phyloP scores from a whole-genome alignment of 2,113 vertebrate genomes.

The Alces alces region DNA sequence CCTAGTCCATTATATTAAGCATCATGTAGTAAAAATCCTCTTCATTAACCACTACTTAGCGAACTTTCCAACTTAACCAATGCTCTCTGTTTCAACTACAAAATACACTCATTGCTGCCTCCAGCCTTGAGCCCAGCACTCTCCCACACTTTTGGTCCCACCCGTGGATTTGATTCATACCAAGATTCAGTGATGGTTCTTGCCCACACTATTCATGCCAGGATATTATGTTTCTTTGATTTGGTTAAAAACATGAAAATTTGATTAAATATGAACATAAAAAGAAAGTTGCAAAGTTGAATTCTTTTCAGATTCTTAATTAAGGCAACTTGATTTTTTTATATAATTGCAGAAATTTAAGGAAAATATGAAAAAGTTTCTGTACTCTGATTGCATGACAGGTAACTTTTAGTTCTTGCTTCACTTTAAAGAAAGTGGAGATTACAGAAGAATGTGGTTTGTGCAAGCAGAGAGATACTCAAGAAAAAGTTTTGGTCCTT shows the following conservation, averaged over 20 bases:
- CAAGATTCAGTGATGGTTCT: background rate
- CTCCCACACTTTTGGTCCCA: background rate
- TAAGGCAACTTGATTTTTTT: background rate
- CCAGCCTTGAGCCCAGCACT: background rate
- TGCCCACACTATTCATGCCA: background rate
- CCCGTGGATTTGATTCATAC: background rate
- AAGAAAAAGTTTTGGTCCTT: background rate
- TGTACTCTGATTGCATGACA: background rate
- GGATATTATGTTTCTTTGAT: background rate
- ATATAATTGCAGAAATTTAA: background rate
- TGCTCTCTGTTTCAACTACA: background rate
- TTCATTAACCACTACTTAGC: background rate
- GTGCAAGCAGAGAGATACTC: background rate
- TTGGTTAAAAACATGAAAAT: background rate
- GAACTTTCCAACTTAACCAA: background rate
- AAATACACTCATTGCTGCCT: background rate
- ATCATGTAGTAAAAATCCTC: background rate
- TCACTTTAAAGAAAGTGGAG: background rate
- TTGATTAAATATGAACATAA: background rate
- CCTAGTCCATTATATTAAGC: background rate
- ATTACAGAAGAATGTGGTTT: background rate
- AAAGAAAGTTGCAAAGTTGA: slow-evolving; percentile 14
- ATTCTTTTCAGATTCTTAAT: slow-evolving; percentile 1
- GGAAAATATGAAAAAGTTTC: background rate
- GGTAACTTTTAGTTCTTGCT: background rate